Conservation (phyloP, 2,888 invertebrate species). For the Cybosia mesomella region DNA sequence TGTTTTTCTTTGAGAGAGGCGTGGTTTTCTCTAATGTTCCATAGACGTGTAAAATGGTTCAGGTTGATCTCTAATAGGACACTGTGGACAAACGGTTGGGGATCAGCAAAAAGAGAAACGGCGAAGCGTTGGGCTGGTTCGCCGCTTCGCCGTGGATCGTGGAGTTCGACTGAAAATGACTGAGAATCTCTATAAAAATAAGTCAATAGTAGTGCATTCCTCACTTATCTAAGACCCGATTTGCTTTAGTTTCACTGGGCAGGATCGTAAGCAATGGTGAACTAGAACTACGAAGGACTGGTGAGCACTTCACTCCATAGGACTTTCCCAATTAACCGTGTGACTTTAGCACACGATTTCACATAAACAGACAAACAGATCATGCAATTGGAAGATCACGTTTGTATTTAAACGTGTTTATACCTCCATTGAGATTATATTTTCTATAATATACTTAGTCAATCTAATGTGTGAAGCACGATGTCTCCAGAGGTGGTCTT, state of each 20-base stretch:
- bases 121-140: no score
- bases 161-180: background rate
- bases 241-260: no score
- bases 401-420: slow-evolving; percentile 11
- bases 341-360: background rate
- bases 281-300: background rate
- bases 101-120: no score
- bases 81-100: no score
- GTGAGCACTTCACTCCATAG: background rate
- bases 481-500: slow-evolving; percentile 2
- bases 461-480: slow-evolving; percentile 16
- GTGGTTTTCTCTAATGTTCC: no score
- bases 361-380: background rate
- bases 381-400: slow-evolving; percentile 9
- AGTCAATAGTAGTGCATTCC: background rate
- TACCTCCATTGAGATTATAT: background rate
- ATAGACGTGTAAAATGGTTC: no score
- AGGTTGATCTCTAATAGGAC: no score
- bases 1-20: background rate
- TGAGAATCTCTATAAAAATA: background rate
- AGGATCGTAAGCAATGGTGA: no score
- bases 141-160: background rate
- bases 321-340: background rate
- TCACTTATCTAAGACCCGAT: background rate
- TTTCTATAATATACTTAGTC: background rate